Evolutionary conservation across 2,113 vertebrate species (phyloP).

Genomic region (Cololabis saira): DNA sequence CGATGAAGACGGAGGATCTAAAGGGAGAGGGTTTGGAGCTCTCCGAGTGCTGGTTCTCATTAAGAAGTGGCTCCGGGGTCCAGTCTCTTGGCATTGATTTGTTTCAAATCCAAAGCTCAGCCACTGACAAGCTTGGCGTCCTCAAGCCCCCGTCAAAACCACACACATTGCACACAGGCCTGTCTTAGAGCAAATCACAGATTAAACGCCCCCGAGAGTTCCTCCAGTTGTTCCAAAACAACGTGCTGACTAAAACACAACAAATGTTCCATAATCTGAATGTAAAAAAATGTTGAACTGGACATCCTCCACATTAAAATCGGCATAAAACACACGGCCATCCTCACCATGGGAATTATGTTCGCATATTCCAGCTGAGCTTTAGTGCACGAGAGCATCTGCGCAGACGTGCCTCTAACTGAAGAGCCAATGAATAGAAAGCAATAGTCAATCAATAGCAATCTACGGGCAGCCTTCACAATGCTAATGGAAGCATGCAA

Average conservation of each 20-base stretch:
- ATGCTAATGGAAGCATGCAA: conserved; percentile 74
- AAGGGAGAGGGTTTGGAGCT: conserved; percentile 27
- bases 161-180: neutral
- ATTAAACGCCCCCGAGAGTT: neutral
- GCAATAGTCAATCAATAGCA: conserved; percentile 76
- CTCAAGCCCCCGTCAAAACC: conserved; percentile 41
- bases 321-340: conserved; percentile 8
- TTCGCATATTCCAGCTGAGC: conserved; percentile 20
- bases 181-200: conserved; percentile 14
- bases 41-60: conserved; percentile 60
- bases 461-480: conserved; percentile 69
- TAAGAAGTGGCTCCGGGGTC: conserved; percentile 60
- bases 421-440: conserved; percentile 69
- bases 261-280: conserved; percentile 10
- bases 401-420: conserved; percentile 14
- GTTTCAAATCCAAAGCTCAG: conserved; percentile 67
- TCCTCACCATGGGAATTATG: conserved; percentile 3
- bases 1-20: conserved; percentile 25
- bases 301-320: neutral
- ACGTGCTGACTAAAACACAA: neutral
- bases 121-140: conserved; percentile 45
- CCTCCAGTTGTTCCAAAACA: neutral
- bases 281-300: conserved; percentile 2
- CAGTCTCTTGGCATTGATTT: conserved; percentile 69
- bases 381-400: conserved; percentile 8